Conservation (phyloP, 2,797 vertebrate species). For the Philypnodon macrostomus region DNA sequence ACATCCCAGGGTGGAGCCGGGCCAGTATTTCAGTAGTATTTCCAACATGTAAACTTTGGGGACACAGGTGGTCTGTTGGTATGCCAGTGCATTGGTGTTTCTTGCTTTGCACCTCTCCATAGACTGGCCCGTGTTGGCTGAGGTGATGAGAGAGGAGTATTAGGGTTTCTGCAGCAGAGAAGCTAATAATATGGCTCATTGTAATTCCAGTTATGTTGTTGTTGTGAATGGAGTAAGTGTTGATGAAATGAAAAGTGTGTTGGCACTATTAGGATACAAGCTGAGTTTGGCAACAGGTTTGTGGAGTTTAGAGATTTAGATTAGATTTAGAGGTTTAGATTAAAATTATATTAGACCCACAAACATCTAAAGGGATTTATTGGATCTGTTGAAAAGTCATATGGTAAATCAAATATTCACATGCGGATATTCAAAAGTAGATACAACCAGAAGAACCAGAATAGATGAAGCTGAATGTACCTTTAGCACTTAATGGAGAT, state of each 20-base stretch:
- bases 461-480: too few relatives aligned
- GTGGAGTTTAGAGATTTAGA: too few relatives aligned
- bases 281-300: not conserved
- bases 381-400: too few relatives aligned
- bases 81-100: conserved; percentile 28
- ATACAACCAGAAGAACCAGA: too few relatives aligned
- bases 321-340: too few relatives aligned
- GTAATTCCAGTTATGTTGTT: conserved; percentile 25
- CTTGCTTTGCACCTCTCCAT: conserved; percentile 20
- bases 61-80: conserved; percentile 47
- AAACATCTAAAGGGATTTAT: too few relatives aligned
- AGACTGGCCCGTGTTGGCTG: conserved; percentile 12
- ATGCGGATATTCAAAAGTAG: too few relatives aligned
- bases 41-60: conserved; percentile 22
- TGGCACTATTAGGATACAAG: not conserved
- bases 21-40: conserved; percentile 35
- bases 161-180: conserved; percentile 27
- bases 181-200: conserved; percentile 41
- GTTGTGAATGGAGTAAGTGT: not conserved
- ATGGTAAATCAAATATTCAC: too few relatives aligned
- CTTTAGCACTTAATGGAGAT: too few relatives aligned
- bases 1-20: conserved; percentile 22
- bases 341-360: not conserved
- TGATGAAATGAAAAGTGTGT: conserved; percentile 12
- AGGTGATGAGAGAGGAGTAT: conserved; percentile 38